Evolutionary conservation across 2,888 invertebrate species (phyloP).

Genomic region (Cephonodes hylas): DNA sequence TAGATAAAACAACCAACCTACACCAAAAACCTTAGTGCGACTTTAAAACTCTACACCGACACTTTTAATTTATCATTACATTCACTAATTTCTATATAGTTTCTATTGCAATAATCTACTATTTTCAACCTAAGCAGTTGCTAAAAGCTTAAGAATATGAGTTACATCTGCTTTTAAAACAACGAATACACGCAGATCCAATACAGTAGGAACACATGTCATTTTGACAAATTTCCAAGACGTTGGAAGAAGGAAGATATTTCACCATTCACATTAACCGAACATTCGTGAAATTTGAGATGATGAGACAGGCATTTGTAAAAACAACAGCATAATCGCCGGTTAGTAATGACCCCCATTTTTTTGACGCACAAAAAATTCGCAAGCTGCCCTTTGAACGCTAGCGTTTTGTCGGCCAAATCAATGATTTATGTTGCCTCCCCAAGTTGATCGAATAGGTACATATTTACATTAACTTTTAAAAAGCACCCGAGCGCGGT

Average conservation of each 20-base stretch:
- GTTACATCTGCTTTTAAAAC: too few relatives aligned
- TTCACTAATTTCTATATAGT: too few relatives aligned
- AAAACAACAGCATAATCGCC: background rate
- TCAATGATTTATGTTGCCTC: slow-evolving; percentile 1
- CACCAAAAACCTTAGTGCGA: too few relatives aligned
- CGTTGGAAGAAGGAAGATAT: too few relatives aligned
- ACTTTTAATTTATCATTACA: too few relatives aligned
- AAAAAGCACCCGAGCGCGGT: background rate
- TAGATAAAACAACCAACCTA: too few relatives aligned
- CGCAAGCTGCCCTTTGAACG: background rate
- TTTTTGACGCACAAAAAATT: background rate
- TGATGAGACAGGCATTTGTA: background rate
- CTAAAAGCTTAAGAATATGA: too few relatives aligned
- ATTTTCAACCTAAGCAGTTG: too few relatives aligned
- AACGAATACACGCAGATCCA: background rate
- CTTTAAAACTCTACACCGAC: background rate
- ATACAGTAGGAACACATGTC: background rate
- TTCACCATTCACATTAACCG: too few relatives aligned
- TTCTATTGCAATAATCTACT: too few relatives aligned
- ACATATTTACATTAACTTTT: slow-evolving; percentile 1
- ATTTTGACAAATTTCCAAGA: background rate
- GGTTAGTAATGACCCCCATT: background rate
- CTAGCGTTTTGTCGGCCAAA: background rate
- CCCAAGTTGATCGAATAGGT: background rate
- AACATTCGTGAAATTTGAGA: background rate